Evolutionary conservation across 2,888 invertebrate genomes (phyloP), one percentile per base, ranked within the genome.

Genomic region (Spisula solida): DNA sequence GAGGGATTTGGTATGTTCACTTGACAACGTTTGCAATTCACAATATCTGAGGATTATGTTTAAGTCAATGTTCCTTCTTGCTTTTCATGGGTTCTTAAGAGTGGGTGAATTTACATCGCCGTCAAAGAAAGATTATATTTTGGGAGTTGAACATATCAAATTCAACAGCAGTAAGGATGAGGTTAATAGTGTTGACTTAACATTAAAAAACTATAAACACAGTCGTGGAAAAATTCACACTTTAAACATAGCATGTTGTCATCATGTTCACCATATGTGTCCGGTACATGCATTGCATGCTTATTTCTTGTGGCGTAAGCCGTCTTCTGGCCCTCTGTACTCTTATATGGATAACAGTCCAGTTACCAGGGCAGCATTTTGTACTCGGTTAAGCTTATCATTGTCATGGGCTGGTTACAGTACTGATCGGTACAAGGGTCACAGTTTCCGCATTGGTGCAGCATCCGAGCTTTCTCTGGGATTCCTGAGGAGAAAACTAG

Each of bases 271-370:
- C 20, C 66, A 66, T 12, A 66, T 66, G 66, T 66, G 66, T 66
- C 66, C 66, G 8, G 66, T 66, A 66, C 66, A 66, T 66, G 66
- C 66, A 8, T 25, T 66, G 66, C 66, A 66, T 66, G 66, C n/a
- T 66, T 66, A 66, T 66, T 66, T 66, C 66, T 66, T 66, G 66
- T 66, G 66, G 66, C 66, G 66, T 66, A 66, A 66, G 66, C 66
- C 66, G 8, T 18, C 8, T 25, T 18, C 20, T 8, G 66, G 12
- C 66, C 66, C 20, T 6, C 8, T 8, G 6, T 12, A 6, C 20
- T 66, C 66, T 66, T 66, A 18, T 66, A 66, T 66, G 66, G 66
- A 66, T 66, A 66, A 66, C 20, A 66, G 66, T 66, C 66, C 66
- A 66, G 66, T 66, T 8, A 25, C 8, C 66, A 66, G 66, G 66